Evolutionary conservation across 1,140 invertebrate species (phyloP), one percentile per base, ranked within the genome.

Genomic region (Daktulosphaira vitifoliae): DNA sequence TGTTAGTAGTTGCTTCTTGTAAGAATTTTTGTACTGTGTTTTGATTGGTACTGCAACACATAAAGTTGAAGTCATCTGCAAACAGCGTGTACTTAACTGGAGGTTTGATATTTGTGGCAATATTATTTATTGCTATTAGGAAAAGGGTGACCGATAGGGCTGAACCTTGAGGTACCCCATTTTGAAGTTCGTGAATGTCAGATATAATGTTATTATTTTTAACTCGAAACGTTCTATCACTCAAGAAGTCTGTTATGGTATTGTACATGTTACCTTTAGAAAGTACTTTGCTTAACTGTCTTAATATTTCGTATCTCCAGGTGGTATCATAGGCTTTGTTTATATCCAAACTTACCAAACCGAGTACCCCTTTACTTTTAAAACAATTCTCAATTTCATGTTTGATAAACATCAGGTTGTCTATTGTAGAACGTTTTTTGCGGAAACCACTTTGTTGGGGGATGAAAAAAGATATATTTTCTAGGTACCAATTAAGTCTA

Each of bases 81-180:
- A 6, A 50, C 15, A 50, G 6, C 8, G n/a, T 42, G 13, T 13
- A 50, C 29, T 26, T 50, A 8, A 50, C 23, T 6, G 48, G 48
- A n/a, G 16, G 15, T 1, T 7, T 26, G 5, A 15, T 26, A 9
- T 50, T 50, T 50, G 25, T 5, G 7, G 15, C 15, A 7, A 26
- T 50, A 25, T 50, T 25, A n/a, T 50, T 50, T 26, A 50, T 50
- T 50, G 48, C 13, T 42, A 42, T n/a, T n/a, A 42, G 16, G 38
- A 42, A 42, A n/a, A 42, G 38, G 16, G 38, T 15, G 4, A 50
- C 23, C 9, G 48, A 50, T 4, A 50, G 23, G 11, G 48, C 23
- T n/a, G 48, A 50, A 3, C 48, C 25, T 50, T 50, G 25, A 2
- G 23, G 23, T 6, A 16, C 48, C 29, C 48, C 25, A 16, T 50